Evolutionary conservation across 2,797 vertebrate genomes (phyloP), one percentile per base, ranked within the genome.

Genomic region (Tolypeutes matacus): DNA sequence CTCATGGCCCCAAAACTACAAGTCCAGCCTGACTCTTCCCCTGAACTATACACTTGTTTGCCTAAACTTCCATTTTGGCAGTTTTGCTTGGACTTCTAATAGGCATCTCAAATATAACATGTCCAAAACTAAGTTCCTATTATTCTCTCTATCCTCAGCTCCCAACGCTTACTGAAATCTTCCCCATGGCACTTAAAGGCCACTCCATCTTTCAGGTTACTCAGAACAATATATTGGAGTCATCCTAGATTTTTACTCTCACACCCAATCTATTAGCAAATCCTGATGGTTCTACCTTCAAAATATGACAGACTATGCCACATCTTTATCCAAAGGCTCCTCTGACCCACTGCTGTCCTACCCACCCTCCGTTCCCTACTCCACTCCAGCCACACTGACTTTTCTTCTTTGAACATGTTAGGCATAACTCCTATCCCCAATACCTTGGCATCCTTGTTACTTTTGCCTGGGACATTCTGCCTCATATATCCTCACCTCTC

Each of bases 311-410:
- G 62, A 62, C 7, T 21, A 64, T 46, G 39, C 6, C 72, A 89
- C 4, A 11, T 8, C 13, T 72, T 23, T 20, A 15, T 49, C 23
- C 15, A 0, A 7, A 1, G 56, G 39, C 15, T 51, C 3, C 51
- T 70, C 77, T 8, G 53, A 58, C 58, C 65, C 73, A 18, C 21
- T 34, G 31, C 36, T 36, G 18, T 14, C 25, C 4, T 12, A 13
- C 1, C 65, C 5, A 0, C 1, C 2, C 25, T 6, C 31, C 53
- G 7, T 12, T 7, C 1, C 69, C 10, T 6, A 18, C 12, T 42
- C 25, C 7, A 27, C 14, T 31, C 34, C 42, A 76, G 60, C 25
- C 53, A 64, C 51, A 46, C 9, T 3, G 6, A 31, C 39, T 20
- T 12, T 29, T 86, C 29, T 2, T 60, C 39, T 51, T 82, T 51